Evolutionary conservation across 2,797 vertebrate genomes (phyloP).

Genomic region (Gallinago nigripennis): DNA sequence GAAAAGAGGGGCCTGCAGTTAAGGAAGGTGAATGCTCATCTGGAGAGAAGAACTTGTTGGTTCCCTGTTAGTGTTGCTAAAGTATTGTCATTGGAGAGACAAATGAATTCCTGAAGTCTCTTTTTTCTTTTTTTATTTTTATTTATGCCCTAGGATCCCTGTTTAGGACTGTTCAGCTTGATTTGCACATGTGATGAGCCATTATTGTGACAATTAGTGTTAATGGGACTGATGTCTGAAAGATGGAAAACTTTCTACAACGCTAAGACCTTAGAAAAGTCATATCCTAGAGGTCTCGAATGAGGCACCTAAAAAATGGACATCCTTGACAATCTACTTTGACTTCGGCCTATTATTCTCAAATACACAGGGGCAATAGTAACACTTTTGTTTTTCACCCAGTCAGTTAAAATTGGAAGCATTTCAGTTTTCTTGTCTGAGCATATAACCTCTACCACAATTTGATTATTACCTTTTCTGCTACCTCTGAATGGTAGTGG

Average conservation of each 20-base stretch:
- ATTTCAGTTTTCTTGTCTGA: background rate
- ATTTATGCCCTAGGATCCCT: background rate
- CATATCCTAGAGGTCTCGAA: background rate
- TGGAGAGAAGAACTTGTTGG: background rate
- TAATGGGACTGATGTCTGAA: background rate
- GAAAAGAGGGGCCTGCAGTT: background rate
- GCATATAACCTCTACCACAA: background rate
- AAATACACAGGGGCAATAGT: background rate
- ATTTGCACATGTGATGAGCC: background rate
- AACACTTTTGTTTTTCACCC: background rate
- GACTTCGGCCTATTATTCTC: background rate
- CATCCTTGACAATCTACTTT: background rate
- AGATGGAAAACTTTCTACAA: background rate
- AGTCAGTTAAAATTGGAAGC: background rate
- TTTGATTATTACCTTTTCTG: background rate
- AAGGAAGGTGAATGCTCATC: background rate
- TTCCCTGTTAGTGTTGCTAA: background rate
- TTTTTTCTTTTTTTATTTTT: background rate
- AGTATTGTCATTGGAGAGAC: background rate
- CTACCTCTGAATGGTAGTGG: background rate
- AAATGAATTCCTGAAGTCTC: fast-evolving
- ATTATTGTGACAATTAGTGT: background rate
- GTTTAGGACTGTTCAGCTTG: background rate
- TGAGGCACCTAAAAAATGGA: background rate
- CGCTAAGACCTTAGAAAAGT: background rate